Evolutionary conservation across 1,140 invertebrate genomes (phyloP).

Genomic region (Sitophilus oryzae): DNA sequence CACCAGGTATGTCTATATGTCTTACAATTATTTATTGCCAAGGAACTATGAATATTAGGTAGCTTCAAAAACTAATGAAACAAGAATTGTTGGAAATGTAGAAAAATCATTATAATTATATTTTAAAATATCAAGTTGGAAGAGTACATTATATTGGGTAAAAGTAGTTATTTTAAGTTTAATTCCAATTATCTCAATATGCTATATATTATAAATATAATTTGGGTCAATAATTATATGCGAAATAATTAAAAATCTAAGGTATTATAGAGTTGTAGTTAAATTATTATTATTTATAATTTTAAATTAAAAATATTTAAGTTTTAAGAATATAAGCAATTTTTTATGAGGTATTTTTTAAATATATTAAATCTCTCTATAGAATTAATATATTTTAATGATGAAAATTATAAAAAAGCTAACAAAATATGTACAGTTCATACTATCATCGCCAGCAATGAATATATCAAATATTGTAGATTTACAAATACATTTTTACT

Average conservation of each 20-base stretch:
- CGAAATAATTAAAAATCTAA: neutral
- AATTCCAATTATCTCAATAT: neutral
- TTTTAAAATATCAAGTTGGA: neutral
- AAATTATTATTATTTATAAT: neutral
- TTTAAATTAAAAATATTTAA: neutral
- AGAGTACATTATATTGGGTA: neutral
- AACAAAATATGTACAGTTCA: neutral
- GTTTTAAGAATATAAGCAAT: neutral
- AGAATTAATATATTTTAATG: neutral
- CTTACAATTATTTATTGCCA: no score
- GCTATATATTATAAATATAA: neutral
- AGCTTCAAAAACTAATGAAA: no score
- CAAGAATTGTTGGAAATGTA: no score
- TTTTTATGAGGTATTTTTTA: neutral
- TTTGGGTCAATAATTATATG: neutral
- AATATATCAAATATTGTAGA: neutral
- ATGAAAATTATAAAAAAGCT: neutral
- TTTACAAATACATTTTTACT: conserved; percentile 4
- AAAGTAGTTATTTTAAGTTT: neutral
- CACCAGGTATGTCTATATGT: no score
- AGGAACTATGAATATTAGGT: no score
- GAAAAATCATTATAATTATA: neutral
- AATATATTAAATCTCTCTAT: neutral
- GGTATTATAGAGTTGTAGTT: neutral
- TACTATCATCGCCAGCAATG: neutral